Base-by-base conservation (phyloP, 1,140 invertebrate species). In the Cydia pomonella region DNA sequence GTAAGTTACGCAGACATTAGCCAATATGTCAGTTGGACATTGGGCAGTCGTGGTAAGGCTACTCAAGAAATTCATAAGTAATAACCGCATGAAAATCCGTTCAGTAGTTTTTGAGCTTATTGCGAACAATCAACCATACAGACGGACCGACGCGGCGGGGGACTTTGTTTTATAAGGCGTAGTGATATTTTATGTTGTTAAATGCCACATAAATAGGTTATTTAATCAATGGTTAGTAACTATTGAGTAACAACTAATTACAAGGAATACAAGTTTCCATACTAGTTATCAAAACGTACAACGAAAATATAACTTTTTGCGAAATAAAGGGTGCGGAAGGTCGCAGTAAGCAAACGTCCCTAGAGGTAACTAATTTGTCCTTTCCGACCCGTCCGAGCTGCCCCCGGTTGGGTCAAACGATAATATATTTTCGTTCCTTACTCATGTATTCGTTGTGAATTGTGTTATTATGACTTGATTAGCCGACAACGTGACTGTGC, bases 351-450 rank as follows among this genome's bases (percentile, higher is more conserved):
- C 64, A 69, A 69, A 33, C 64, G 27, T 69, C 64, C 64, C 64
- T 4, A 69, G 64, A 38, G 64, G 64, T 69, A 69, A 69, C 64
- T 69, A 69, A 69, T 69, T 38, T 33, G 64, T 41, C 64, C 64
- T 33, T 69, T 69, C 64, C 64, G 64, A 41, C 64, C 64, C 63
- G 25, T 33, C 63, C 27, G 13, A 3, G 29, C 64, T 3, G 64
- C 16, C 53, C 53, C 50, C 53, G 21, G 53, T 9, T 1, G 64
- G 64, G 64, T 69, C 64, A 69, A 69, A 21, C n/a, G 29, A 69
- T 69, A 69, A 69, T 69, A 38, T 69, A 41, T 69, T 69, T 69
- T 69, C 64, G 64, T 69, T 69, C 29, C n/a, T 69, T 69, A 38
- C 27, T 6, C 63, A 38, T 69, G 64, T 69, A 18, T 69, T 69